These are phyloP conservation scores for Mergus octosetaceus DNA, from an alignment of 2,797 vertebrate species.

Conservation along the genomic window DNA sequence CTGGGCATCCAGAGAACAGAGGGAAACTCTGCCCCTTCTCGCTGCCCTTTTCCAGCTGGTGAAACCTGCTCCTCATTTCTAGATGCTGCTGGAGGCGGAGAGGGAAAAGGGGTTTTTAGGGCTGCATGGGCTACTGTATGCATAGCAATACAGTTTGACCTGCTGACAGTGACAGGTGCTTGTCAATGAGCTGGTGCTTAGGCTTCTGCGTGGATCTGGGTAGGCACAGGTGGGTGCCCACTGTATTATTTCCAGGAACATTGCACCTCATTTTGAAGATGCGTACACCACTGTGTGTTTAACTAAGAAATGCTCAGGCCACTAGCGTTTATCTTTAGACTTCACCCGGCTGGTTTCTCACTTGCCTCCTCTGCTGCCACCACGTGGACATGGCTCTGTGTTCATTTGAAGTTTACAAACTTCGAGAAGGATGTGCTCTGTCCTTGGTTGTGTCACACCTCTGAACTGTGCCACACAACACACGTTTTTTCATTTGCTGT, in stretches of 20 bases:
- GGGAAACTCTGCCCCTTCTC: neutral
- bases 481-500: neutral
- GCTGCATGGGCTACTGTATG: neutral
- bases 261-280: neutral
- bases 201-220: conserved; percentile 77
- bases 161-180: conserved; percentile 68
- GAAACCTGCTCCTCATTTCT: neutral
- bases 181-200: conserved; percentile 53
- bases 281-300: fast-evolving
- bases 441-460: neutral
- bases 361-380: conserved; percentile 52
- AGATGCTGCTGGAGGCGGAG: neutral
- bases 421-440: neutral
- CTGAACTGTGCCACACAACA: neutral
- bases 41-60: neutral
- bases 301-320: neutral
- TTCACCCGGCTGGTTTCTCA: neutral
- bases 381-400: neutral
- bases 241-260: neutral
- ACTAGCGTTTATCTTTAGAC: fast-evolving
- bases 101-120: neutral
- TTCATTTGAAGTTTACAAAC: neutral
- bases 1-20: neutral
- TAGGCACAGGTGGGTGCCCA: neutral
- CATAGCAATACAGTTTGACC: conserved; percentile 67